Base-by-base conservation (phyloP, 2,888 invertebrate genomes). In the Athrips mouffetella region DNA sequence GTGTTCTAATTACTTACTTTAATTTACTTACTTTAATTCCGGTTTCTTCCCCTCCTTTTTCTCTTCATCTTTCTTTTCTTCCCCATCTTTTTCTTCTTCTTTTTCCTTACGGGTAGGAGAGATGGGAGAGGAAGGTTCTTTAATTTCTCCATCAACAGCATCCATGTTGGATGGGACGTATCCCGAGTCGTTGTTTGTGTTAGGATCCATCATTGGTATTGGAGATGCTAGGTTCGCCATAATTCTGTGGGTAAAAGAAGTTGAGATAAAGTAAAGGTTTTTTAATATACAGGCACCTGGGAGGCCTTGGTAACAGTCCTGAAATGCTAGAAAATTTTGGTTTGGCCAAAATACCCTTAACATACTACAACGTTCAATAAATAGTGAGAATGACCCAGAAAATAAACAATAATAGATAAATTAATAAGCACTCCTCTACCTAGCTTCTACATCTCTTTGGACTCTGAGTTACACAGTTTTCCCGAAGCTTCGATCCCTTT, bases 181-280 rank as follows among this genome's bases (percentile, higher is more conserved):
- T 54, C 95, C 95, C 29, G 94, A 94, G 83, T 95, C 95, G 83
- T 94, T 94, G 90, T 94, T 95, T 53, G 94, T 94, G 80, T 94
- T 94, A 33, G 94, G 92, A 65, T 94, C 94, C 70, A 92, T 91
- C 76, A 91, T 85, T 1, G 90, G 89, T 40, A 92, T 91, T 11
- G 92, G 91, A 40, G 91, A 87, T 0, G 87, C 86, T 11, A 87
- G 60, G 59, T 86, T 87, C 0, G 87, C 87, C 87, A 86, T 88
- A 54, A 87, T 86, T 46, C 88, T 86, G 73, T 39, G 39, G 18
- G n/a, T 49, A 53, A 30, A 16, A 27, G 8, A 16, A 2, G 13
- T 2, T 2, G 1, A 39, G 10, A 15, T 8, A 1, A 39, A 6
- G 7, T 15, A 7, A 10, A 25, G 5, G 27, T 25, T 25, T 25